Evolutionary conservation across 2,797 vertebrate species (phyloP), one percentile per base, ranked within the genome.

Genomic region (Acridotheres tristis): DNA sequence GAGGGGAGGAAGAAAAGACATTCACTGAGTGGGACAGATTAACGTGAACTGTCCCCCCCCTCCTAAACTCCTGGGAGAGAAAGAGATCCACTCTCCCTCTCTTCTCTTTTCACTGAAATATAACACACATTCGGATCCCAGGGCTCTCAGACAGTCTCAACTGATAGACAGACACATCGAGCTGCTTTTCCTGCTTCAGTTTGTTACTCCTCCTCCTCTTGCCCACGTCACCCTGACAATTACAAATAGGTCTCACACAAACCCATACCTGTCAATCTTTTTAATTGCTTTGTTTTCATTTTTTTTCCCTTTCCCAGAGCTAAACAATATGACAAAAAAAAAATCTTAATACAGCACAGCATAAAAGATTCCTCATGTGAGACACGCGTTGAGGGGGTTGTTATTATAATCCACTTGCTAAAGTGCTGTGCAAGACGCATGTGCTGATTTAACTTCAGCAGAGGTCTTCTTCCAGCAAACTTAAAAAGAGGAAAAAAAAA

Each of bases 121-220:
- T 98, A 98, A 98, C 98, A 98, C 98, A 98, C 99, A 98, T 98
- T 98, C 98, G 97, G 98, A 98, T 98, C 99, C 98, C 98, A 98
- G 98, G 98, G 98, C 98, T 98, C 98, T 98, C 99, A 99, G 99
- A 99, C 99, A 99, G 98, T 98, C 99, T 99, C 99, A 99, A 99
- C 98, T 99, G 99, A 99, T 99, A 98, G 99, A 99, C 99, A 99
- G 99, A 99, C 99, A 98, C 99, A 99, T 99, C 99, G 99, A 99
- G 98, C 98, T 98, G 99, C 98, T 98, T 98, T 99, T 98, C 98
- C 98, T 98, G 99, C 98, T 98, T 98, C 98, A 98, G 98, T 98
- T 98, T 98, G 93, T 98, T 98, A 99, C 98, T 99, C 98, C 98
- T 99, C 99, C 99, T 99, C 99, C 98, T 98, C 98, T 98, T 98